Evolutionary conservation across 2,888 invertebrate species (phyloP).

Genomic region (Lamellibrachia columna): DNA sequence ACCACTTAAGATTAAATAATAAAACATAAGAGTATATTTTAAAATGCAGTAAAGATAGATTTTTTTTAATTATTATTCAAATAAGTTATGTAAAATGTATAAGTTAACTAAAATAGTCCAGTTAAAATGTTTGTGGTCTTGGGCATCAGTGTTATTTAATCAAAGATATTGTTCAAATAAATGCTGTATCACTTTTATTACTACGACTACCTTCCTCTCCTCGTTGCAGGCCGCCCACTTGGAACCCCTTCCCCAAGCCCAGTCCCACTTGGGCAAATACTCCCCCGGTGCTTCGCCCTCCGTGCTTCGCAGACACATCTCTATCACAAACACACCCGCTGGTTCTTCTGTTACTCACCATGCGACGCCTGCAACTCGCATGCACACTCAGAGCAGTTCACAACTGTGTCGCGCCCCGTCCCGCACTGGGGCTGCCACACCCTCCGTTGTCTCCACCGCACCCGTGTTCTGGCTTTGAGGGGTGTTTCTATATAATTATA

Average conservation of each 20-base stretch:
- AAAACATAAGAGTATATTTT: no score
- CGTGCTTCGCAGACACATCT: not conserved
- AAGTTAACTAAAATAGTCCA: no score
- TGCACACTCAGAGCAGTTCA: not conserved
- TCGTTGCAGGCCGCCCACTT: conserved; percentile 17
- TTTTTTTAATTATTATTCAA: no score
- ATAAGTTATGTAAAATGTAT: no score
- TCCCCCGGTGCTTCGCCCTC: conserved; percentile 17
- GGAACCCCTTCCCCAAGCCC: conserved; percentile 25
- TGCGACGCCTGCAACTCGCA: not conserved
- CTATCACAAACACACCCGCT: not conserved
- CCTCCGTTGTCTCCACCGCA: not conserved
- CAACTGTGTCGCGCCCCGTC: not conserved
- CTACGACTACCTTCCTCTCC: not conserved
- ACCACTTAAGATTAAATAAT: no score
- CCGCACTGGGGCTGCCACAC: not conserved
- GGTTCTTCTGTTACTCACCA: not conserved
- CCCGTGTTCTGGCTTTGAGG: not conserved
- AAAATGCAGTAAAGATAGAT: no score
- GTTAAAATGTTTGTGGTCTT: no score
- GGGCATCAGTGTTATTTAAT: no score
- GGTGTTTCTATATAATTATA: not conserved
- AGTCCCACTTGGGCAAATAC: conserved; percentile 24
- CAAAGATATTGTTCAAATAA: no score
- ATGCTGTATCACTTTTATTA: not conserved